A percentile compares a stretch with the other conserved stretches of the same genome.
These are phyloP conservation scores for Capreolus pygargus DNA, from an alignment of 2,113 vertebrate genomes.

Conservation along the genomic window DNA sequence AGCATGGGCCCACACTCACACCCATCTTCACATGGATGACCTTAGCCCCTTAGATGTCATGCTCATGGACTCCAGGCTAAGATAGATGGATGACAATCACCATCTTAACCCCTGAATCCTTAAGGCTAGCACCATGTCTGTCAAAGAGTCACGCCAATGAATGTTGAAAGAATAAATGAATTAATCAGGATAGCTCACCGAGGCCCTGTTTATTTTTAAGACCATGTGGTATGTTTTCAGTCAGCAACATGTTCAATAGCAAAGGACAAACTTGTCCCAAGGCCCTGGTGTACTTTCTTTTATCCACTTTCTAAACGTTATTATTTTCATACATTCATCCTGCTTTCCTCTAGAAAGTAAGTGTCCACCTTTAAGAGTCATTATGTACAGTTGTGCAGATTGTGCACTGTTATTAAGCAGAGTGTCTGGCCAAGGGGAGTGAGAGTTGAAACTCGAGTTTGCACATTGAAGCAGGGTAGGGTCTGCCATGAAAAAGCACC, in stretches of 20 bases:
- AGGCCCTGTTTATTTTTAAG: neutral
- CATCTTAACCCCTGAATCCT: neutral
- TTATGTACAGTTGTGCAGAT: neutral
- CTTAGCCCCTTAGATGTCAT: neutral
- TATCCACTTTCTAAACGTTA: neutral
- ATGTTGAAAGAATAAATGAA: neutral
- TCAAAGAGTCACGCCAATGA: neutral
- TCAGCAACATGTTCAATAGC: neutral
- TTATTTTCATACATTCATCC: neutral
- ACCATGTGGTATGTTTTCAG: neutral
- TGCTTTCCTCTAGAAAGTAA: neutral
- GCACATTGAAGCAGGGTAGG: neutral
- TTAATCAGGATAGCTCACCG: neutral
- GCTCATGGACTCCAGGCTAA: neutral
- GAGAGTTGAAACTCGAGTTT: neutral
- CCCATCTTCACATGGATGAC: neutral
- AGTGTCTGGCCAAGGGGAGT: neutral
- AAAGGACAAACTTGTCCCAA: neutral
- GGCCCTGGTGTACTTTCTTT: neutral
- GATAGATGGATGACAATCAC: too few species aligned
- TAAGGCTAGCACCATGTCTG: neutral
- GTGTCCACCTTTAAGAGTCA: neutral
- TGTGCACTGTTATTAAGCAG: neutral
- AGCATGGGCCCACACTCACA: neutral
- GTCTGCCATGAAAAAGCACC: neutral